Base-by-base conservation (phyloP, 2,113 vertebrate genomes). In the Ctenomys sociabilis region DNA sequence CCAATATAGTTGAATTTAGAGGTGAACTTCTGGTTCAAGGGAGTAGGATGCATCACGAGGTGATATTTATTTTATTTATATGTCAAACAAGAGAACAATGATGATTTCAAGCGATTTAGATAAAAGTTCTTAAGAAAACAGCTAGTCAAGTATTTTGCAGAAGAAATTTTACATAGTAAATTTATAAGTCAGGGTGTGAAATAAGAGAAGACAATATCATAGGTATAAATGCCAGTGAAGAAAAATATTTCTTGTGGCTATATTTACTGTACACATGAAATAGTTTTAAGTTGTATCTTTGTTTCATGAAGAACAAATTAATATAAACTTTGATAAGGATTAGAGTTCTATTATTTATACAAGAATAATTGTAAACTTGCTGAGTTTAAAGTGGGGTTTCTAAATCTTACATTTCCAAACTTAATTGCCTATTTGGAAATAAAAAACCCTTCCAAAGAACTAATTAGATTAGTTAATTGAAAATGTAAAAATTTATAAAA, bases 391-490 rank as follows among this genome's bases (percentile, higher is more conserved):
- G 45, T 12, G 30, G 17, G 32, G 35, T 94, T 94, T 49, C 80
- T 86, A 16, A 93, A 40, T 86, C n/a, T 92, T 40, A 75, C 52
- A 81, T 90, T 90, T 93, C 54, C 22, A 82, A 90, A 82, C 68
- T 24, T 73, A 35, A 93, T 5, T 40, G 59, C 40, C 37, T 86
- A n/a, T 59, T 75, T 86, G 83, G 37, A 86, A 94, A 73, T n/a
- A 95, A 17, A 4, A 85, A n/a, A 13, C 17, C 7, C 37, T 61
- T 40, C 28, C 49, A 43, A 90, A 68, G 2, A 82, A n/a, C 75
- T 66, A 30, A 30, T 77, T 77, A 45, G 30, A 49, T 77, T 49
- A 49, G 13, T 30, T 49, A 77, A 77, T 49, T 28, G 3, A 77
- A 77, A 54, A 43, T 80, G 54, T 32, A 54, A 80, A 80, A 54